Percentiles rank a stretch among this genome's conserved stretches.
These are phyloP conservation scores for Bombus vancouverensis DNA, from an alignment of 1,140 invertebrate genomes.

Conservation along the genomic window DNA sequence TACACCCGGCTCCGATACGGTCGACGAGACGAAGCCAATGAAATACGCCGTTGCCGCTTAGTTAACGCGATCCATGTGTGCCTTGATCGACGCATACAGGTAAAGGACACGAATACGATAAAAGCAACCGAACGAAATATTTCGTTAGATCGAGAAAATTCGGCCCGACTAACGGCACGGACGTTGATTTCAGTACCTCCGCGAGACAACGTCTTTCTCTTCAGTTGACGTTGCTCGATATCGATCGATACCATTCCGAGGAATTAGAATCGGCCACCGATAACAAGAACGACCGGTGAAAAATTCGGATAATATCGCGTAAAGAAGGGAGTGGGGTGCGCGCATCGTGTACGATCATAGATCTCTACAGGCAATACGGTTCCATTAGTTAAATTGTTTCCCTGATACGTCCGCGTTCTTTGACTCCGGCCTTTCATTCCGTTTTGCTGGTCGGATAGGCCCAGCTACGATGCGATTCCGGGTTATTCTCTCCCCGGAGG, in stretches of 20 bases:
- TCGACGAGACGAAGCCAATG: constrained; percentile 35
- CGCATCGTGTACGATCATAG: constrained; percentile 29
- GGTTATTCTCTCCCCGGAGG: constrained; percentile 32
- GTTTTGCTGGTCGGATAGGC: constrained; percentile 34
- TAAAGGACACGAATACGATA: no score
- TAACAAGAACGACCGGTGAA: constrained; percentile 32
- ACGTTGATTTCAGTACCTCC: neutral
- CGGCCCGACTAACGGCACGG: neutral
- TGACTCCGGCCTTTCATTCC: constrained; percentile 48
- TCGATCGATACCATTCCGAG: constrained; percentile 24
- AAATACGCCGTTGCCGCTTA: constrained; percentile 14
- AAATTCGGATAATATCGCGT: constrained; percentile 30
- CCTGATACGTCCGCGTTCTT: constrained; percentile 65
- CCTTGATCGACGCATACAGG: fast-evolving
- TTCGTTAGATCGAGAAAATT: neutral
- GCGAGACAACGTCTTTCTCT: neutral
- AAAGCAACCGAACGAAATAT: no score
- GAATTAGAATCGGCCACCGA: constrained; percentile 54
- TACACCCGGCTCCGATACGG: constrained; percentile 24
- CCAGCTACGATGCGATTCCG: constrained; percentile 51
- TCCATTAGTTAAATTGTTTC: constrained; percentile 82
- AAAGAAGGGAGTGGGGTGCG: neutral
- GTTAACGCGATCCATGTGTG: neutral
- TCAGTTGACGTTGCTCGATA: neutral
- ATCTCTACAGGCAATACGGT: constrained; percentile 72